A percentile compares a stretch with the other conserved stretches of the same genome.
Conservation (phyloP, 2,888 invertebrate species). For the Tholera decimalis region DNA sequence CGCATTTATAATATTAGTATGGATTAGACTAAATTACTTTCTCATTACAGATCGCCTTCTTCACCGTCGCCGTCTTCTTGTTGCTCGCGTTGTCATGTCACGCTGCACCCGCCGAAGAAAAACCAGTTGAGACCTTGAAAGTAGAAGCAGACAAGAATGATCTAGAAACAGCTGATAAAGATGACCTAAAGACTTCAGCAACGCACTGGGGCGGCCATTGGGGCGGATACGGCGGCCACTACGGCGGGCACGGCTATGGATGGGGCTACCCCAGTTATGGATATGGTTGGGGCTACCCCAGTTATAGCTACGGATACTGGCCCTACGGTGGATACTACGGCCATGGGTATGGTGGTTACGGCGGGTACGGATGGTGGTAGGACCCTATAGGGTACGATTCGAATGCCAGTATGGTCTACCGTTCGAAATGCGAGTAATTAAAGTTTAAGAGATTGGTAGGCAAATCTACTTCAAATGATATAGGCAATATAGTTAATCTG, state of each 20-base stretch:
- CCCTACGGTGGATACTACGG: slow-evolving; percentile 74
- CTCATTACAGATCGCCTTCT: slow-evolving; percentile 74
- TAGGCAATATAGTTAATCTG: slow-evolving; percentile 5
- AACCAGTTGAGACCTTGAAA: slow-evolving; percentile 63
- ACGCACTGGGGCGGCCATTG: slow-evolving; percentile 81
- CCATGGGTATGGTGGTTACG: slow-evolving; percentile 70
- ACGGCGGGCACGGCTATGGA: slow-evolving; percentile 64
- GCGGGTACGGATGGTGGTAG: slow-evolving; percentile 72
- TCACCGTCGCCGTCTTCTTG: slow-evolving; percentile 73
- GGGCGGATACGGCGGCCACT: slow-evolving; percentile 73
- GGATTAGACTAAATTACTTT: no score
- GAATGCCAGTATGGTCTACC: slow-evolving; percentile 68
- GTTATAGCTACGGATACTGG: slow-evolving; percentile 69
- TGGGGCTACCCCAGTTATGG: slow-evolving; percentile 63
- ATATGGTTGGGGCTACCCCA: slow-evolving; percentile 64
- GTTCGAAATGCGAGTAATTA: slow-evolving; percentile 49
- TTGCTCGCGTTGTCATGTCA: slow-evolving; percentile 72
- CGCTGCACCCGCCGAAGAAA: slow-evolving; percentile 76
- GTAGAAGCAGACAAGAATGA: slow-evolving; percentile 70
- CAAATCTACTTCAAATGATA: slow-evolving; percentile 5
- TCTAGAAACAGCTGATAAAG: slow-evolving; percentile 75
- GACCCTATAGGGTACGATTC: slow-evolving; percentile 11
- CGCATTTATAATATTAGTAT: no score
- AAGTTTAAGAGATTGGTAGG: slow-evolving; percentile 19
- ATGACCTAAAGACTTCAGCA: slow-evolving; percentile 85